Percentiles rank a stretch among this genome's conserved stretches.
Conservation (phyloP, 2,888 invertebrate species). For the Anodontia alba region DNA sequence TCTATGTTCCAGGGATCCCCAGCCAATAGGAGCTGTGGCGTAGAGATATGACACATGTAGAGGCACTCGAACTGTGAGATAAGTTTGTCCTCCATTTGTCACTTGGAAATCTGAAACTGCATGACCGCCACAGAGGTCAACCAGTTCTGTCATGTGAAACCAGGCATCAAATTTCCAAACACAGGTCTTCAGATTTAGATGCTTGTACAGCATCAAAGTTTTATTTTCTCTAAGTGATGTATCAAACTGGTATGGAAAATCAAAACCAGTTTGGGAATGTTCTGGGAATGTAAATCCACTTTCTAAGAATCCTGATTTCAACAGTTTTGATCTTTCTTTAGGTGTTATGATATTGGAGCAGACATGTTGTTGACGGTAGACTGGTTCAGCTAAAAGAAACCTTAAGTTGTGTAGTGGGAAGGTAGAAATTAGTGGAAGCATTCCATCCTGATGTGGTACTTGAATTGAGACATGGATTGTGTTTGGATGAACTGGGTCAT, state of each 20-base stretch:
- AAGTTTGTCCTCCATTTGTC: conserved; percentile 79
- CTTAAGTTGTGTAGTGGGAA: conserved; percentile 84
- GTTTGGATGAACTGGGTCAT: conserved; percentile 82
- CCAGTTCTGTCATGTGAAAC: conserved; percentile 85
- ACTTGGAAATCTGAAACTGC: conserved; percentile 84
- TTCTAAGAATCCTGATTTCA: conserved; percentile 72
- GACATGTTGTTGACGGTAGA: conserved; percentile 84
- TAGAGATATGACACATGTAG: conserved; percentile 85
- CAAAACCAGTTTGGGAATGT: conserved; percentile 57
- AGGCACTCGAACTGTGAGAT: conserved; percentile 84
- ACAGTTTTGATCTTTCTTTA: conserved; percentile 63
- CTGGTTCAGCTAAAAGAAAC: conserved; percentile 83
- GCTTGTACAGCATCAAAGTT: conserved; percentile 82
- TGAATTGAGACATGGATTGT: conserved; percentile 83
- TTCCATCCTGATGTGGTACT: conserved; percentile 85
- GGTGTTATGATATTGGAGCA: conserved; percentile 84
- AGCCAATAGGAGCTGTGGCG: conserved; percentile 83
- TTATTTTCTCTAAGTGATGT: conserved; percentile 70
- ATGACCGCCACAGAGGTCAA: conserved; percentile 85
- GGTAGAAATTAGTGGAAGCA: conserved; percentile 85
- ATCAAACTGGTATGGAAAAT: conserved; percentile 81
- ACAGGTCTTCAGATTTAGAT: conserved; percentile 84
- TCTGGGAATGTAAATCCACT: conserved; percentile 25
- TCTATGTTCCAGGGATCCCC: conserved; percentile 85
- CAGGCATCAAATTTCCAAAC: conserved; percentile 85